Percentiles rank a stretch among this genome's conserved stretches.
Conservation (phyloP, 2,797 vertebrate genomes). For the Clamator glandarius region DNA sequence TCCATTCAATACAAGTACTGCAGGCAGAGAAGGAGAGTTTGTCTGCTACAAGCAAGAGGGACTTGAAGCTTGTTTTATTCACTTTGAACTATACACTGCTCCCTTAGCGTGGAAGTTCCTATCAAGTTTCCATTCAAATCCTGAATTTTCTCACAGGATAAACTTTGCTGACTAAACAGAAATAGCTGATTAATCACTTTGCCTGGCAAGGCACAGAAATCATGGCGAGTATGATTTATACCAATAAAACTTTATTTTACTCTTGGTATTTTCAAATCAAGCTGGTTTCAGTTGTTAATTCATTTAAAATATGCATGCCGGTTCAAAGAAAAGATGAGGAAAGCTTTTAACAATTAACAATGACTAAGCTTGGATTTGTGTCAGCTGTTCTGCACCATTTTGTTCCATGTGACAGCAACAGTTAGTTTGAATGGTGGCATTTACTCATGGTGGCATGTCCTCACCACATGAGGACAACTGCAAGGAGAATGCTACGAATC, state of each 20-base stretch:
- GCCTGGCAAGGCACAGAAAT: background rate
- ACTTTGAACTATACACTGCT: background rate
- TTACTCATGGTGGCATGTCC: background rate
- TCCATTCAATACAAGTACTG: background rate
- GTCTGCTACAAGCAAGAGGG: background rate
- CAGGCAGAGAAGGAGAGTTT: background rate
- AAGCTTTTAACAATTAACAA: background rate
- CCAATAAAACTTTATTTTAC: background rate
- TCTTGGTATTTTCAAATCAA: background rate
- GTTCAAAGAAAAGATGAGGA: background rate
- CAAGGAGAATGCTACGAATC: background rate
- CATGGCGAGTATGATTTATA: background rate
- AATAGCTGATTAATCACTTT: background rate
- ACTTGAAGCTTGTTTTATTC: background rate
- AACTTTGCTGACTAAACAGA: background rate
- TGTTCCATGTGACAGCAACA: background rate
- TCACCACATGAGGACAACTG: background rate
- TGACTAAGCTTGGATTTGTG: background rate
- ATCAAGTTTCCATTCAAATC: background rate
- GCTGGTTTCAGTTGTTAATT: background rate
- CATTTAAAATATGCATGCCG: background rate
- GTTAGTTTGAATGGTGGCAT: background rate
- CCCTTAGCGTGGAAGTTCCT: background rate
- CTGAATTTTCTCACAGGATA: background rate
- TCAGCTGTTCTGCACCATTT: background rate